A percentile compares a stretch with the other conserved stretches of the same genome.
Evolutionary conservation across 2,888 invertebrate species (phyloP).

Genomic region (Dryococelus australis): DNA sequence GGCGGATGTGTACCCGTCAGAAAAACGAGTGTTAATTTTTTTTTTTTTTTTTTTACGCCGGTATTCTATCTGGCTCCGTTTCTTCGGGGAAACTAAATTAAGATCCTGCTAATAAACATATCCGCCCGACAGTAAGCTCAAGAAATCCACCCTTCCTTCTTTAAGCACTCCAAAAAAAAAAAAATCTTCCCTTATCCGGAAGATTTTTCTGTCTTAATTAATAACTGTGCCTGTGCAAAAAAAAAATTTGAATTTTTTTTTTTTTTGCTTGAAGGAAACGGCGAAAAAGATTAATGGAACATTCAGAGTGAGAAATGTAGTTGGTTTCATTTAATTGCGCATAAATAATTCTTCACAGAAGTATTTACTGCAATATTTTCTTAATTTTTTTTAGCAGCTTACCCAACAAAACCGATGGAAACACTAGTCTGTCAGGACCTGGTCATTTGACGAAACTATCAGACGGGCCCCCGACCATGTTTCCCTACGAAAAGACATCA

Average conservation of each 20-base stretch:
- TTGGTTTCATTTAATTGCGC: neutral
- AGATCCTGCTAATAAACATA: conserved; percentile 26
- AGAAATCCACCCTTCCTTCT: neutral
- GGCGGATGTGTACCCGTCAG: conserved; percentile 13
- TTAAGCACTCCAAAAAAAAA: neutral
- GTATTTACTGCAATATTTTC: neutral
- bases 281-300: conserved; percentile 27
- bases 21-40: conserved; percentile 22
- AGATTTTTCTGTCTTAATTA: conserved; percentile 24
- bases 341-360: neutral
- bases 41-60: neutral
- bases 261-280: conserved; percentile 23
- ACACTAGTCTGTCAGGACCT: too few species aligned
- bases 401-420: too few species aligned
- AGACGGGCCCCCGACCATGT: too few species aligned
- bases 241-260: neutral
- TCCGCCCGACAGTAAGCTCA: neutral
- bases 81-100: conserved; percentile 25
- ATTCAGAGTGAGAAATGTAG: neutral
- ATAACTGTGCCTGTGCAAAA: neutral
- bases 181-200: neutral
- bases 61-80: neutral
- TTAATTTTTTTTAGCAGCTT: neutral
- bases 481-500: too few species aligned
- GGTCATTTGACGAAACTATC: too few species aligned